Percentiles rank a stretch among this genome's conserved stretches.
Conservation (phyloP, 2,888 invertebrate species). For the Drosophila paramelanica region DNA sequence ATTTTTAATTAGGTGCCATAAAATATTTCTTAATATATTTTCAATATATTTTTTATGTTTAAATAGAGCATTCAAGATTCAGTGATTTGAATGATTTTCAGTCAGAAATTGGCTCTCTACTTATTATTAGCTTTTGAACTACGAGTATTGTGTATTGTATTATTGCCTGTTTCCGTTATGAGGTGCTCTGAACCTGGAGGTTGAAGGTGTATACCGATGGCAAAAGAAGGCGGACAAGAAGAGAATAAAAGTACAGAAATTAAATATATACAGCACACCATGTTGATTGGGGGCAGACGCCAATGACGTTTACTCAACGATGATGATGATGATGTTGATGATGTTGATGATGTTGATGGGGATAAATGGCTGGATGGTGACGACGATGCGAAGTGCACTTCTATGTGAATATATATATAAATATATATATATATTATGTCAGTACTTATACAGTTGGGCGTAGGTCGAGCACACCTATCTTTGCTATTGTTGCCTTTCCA, state of each 20-base stretch:
- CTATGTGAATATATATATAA: slow-evolving; percentile 9
- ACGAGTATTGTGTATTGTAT: slow-evolving; percentile 17
- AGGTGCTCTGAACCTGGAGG: slow-evolving; percentile 36
- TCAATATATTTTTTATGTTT: not conserved
- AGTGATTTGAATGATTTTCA: not conserved
- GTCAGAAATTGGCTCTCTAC: slow-evolving; percentile 17
- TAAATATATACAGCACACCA: slow-evolving; percentile 43
- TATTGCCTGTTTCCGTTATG: slow-evolving; percentile 57
- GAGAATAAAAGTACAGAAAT: slow-evolving; percentile 37
- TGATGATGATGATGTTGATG: slow-evolving; percentile 15
- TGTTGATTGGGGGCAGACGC: slow-evolving; percentile 51
- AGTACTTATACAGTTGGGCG: slow-evolving; percentile 33
- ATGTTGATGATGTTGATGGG: slow-evolving; percentile 11
- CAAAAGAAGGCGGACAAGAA: slow-evolving; percentile 22
- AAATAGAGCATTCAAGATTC: slow-evolving; percentile 11
- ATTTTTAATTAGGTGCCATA: too few relatives aligned
- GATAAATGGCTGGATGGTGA: slow-evolving; percentile 10
- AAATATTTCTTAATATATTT: too few relatives aligned
- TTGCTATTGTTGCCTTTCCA: slow-evolving; percentile 20
- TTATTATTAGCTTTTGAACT: slow-evolving; percentile 44
- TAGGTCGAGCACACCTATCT: slow-evolving; percentile 53
- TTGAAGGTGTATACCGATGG: slow-evolving; percentile 45
- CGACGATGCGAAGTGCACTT: slow-evolving; percentile 28
- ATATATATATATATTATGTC: not conserved
- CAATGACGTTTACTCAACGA: slow-evolving; percentile 17